These are phyloP conservation scores for Edolisoma coerulescens DNA, from an alignment of 2,113 vertebrate species.

Conservation along the genomic window DNA sequence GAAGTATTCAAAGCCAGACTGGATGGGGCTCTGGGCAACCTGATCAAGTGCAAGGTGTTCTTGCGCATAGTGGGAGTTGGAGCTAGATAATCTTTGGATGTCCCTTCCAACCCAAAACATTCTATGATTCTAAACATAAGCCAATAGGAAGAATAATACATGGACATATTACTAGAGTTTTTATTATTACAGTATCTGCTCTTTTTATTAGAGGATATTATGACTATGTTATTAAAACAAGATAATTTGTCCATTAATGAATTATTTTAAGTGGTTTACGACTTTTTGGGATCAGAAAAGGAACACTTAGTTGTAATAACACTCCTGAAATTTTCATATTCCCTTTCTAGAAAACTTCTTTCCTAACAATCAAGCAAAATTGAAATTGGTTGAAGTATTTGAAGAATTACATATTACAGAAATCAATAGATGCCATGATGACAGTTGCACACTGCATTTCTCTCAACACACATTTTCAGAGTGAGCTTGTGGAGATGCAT, in stretches of 20 bases:
- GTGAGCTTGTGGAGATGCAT: background rate
- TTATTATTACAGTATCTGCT: background rate
- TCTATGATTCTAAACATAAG: background rate
- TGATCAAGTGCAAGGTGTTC: background rate
- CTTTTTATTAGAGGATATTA: background rate
- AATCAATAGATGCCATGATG: background rate
- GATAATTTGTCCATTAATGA: background rate
- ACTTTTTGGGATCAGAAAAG: background rate
- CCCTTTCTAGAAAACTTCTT: background rate
- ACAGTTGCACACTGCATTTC: background rate
- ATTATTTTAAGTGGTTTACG: background rate
- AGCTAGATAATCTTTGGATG: background rate
- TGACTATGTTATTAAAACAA: background rate
- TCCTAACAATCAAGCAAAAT: background rate
- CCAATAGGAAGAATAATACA: background rate
- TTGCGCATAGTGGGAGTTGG: background rate
- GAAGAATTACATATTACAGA: background rate
- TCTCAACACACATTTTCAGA: background rate
- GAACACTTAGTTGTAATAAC: background rate
- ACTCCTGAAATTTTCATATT: background rate
- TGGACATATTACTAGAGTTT: background rate
- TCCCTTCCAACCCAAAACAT: background rate
- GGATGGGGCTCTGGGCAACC: background rate
- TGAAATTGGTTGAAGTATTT: background rate
- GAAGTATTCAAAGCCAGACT: background rate